Conservation (phyloP, 2,113 vertebrate genomes). For the Camelus dromedarius region DNA sequence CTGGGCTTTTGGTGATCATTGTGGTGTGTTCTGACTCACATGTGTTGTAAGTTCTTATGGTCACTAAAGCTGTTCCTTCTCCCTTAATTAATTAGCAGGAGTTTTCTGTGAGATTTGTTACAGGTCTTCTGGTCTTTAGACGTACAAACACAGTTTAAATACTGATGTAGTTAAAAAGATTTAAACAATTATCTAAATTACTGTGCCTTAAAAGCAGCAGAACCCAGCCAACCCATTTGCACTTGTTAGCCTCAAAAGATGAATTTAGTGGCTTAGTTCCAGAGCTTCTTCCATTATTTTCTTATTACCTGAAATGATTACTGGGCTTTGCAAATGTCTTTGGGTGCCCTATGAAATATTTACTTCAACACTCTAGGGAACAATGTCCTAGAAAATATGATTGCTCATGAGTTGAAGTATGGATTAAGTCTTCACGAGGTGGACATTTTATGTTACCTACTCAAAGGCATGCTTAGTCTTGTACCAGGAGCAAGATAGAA, state of each 20-base stretch:
- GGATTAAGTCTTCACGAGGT: slow-evolving; percentile 19
- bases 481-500: slow-evolving; percentile 26
- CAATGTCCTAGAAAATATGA: slow-evolving; percentile 49
- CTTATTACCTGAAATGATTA: slow-evolving; percentile 69
- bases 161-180: slow-evolving; percentile 69
- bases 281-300: slow-evolving; percentile 68
- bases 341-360: slow-evolving; percentile 65
- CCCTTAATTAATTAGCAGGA: slow-evolving; percentile 68
- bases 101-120: slow-evolving; percentile 66
- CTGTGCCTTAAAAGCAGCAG: slow-evolving; percentile 56
- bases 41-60: slow-evolving; percentile 53
- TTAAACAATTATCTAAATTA: slow-evolving; percentile 73
- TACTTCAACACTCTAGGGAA: slow-evolving; percentile 37
- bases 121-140: slow-evolving; percentile 61
- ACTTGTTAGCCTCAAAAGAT: slow-evolving; percentile 68
- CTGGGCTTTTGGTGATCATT: slow-evolving; percentile 36
- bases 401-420: slow-evolving; percentile 38
- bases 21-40: neutral
- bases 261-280: slow-evolving; percentile 71
- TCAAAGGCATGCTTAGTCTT: slow-evolving; percentile 33
- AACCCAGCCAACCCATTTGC: slow-evolving; percentile 67
- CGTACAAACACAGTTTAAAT: slow-evolving; percentile 66
- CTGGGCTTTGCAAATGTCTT: slow-evolving; percentile 50
- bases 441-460: neutral
- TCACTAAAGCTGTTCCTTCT: slow-evolving; percentile 49